Base-by-base conservation (phyloP, 1,140 invertebrate species). In the Brachionus manjavacas region DNA sequence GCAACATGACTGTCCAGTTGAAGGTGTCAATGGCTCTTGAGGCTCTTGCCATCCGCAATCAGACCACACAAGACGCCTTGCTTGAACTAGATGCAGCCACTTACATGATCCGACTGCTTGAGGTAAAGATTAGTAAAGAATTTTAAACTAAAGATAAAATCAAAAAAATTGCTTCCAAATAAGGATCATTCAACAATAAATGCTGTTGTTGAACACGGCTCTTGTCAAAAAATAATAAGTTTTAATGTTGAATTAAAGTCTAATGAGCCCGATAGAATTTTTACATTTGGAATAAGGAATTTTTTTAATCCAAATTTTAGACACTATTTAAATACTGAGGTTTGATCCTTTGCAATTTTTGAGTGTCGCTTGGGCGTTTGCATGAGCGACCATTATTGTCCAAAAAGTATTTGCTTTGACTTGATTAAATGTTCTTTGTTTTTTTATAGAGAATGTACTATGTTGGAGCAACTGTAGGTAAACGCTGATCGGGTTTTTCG, bases 11-110 rank as follows among this genome's bases (percentile, higher is more conserved):
- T 8, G 87, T 88, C 2, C 88, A 88, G 84, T 87, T 89, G 39
- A 90, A 90, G 84, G 88, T 88, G 16, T 87, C 89, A 9, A 87
- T 87, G 81, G 89, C 89, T 41, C 84, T 90, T 6, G 88, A 90
- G 85, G 86, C 89, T 55, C 85, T 90, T 55, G 87, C 88, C 39
- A 85, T 87, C 14, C 86, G 88, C 52, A 90, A 90, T 85, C 81
- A 86, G 7, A 79, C 83, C 16, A 87, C 86, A 85, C 89, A 90
- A 86, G 86, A 86, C 35, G 85, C 86, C 4, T 89, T 89, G 72
- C 86, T 89, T 12, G 86, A 88, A 12, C 85, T 88, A 11, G 88
- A 89, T 80, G 87, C 88, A 20, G 87, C 87, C 9, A 88, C 87
- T 83, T 87, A 87, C 20, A 85, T 90, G n/a, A 86, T 89, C 23